phyloP scores from a whole-genome alignment of 1,140 invertebrate genomes.

The Lordiphosa clarofinis region DNA sequence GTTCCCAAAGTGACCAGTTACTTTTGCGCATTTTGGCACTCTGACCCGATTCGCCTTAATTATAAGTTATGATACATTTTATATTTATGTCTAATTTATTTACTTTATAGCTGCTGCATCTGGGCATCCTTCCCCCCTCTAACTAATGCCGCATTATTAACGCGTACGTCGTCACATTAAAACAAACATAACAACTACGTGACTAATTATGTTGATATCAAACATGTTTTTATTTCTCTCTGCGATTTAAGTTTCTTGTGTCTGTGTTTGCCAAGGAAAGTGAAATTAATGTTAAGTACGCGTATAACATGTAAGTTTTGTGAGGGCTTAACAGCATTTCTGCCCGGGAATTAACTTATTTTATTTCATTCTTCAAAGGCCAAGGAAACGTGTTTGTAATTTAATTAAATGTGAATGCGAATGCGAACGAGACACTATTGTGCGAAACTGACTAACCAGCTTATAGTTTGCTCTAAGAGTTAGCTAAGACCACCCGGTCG shows the following conservation, averaged over 20 bases:
- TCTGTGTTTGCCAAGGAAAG: slow-evolving; percentile 53
- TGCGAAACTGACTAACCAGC: too few relatives aligned
- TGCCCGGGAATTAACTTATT: slow-evolving; percentile 15
- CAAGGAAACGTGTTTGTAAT: slow-evolving; percentile 44
- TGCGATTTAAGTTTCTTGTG: slow-evolving; percentile 36
- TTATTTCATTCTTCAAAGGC: slow-evolving; percentile 11
- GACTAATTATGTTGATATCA: slow-evolving; percentile 78
- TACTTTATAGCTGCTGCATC: slow-evolving; percentile 59
- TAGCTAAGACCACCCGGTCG: too few relatives aligned
- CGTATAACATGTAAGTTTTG: slow-evolving; percentile 54
- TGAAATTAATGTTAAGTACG: slow-evolving; percentile 74
- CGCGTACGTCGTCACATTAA: slow-evolving; percentile 68
- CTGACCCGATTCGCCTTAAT: slow-evolving; percentile 14
- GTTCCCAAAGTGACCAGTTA: neutral
- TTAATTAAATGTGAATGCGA: slow-evolving; percentile 32
- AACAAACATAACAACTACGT: slow-evolving; percentile 76
- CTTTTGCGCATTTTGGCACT: too few relatives aligned
- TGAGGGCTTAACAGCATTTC: slow-evolving; percentile 24
- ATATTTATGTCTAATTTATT: slow-evolving; percentile 60
- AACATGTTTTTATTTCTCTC: slow-evolving; percentile 32
- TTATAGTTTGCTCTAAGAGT: too few relatives aligned
- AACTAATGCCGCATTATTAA: slow-evolving; percentile 45
- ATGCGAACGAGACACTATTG: too few relatives aligned
- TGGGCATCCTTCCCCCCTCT: neutral
- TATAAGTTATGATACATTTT: slow-evolving; percentile 14